Evolutionary conservation across 2,113 vertebrate species (phyloP), one percentile per base, ranked within the genome.

Genomic region (Apteryx owenii): DNA sequence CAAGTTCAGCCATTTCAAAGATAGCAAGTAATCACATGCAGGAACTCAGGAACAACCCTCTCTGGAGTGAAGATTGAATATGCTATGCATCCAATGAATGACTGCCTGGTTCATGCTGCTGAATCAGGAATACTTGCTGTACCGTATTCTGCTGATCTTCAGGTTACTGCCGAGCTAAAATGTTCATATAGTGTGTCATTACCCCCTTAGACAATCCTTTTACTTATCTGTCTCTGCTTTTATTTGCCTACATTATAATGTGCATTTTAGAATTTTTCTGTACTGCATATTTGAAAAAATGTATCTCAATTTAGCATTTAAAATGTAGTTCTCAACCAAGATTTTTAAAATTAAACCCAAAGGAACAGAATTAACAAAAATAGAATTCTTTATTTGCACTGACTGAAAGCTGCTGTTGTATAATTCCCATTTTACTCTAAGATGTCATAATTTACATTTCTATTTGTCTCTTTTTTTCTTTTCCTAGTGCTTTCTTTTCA

Each of bases 311-410:
- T 38, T 9, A 81, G 19, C 42, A 12, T 56, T 95, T 81, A 84
- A 94, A 90, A 78, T 65, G 50, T 70, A n/a, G 13, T 95, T 97
- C 64, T 81, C 80, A 82, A 86, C 5, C 2, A 95, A 40, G 81
- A 80, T 83, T 90, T 96, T 89, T 53, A 68, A 97, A 96, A 96
- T 83, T 94, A 94, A 73, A 38, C 60, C 25, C 92, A 88, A 90
- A 95, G 77, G 88, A 80, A 85, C 11, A 71, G 12, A 66, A 18
- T 48, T 56, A 97, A 38, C 9, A 58, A 40, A 92, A 87, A 62
- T 3, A 90, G 26, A 93, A 82, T 54, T 71, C 18, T 65, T 11
- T 20, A 40, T 91, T 93, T 88, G 11, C 1, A 8, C 40, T 96
- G 48, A 81, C 21, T 79, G 42, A 89, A 92, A 95, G 62, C 28